Evolutionary conservation across 2,888 invertebrate species (phyloP).

Genomic region (Tachina grossa): DNA sequence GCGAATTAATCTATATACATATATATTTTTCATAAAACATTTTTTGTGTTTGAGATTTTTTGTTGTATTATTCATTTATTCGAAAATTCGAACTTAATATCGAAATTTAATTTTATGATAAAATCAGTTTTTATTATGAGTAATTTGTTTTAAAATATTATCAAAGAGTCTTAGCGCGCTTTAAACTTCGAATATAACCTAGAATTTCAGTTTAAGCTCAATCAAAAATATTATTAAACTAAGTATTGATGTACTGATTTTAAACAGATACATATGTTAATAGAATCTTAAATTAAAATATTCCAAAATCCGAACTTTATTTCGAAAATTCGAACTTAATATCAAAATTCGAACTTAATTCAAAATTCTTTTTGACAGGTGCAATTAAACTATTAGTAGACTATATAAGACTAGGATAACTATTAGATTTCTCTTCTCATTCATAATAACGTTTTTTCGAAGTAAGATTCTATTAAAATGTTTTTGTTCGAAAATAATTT

Average conservation of each 20-base stretch:
- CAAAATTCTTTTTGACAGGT: background rate
- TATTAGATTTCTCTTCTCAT: background rate
- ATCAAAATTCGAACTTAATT: slow-evolving; percentile 8
- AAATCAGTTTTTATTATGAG: no score
- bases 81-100: background rate
- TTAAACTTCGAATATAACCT: background rate
- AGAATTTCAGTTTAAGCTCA: no score
- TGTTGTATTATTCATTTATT: background rate
- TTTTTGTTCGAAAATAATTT: no score
- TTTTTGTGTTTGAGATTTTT: no score
- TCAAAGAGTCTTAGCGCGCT: no score
- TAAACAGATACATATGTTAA: no score
- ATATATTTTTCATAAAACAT: no score
- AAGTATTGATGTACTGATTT: no score
- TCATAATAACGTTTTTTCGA: background rate
- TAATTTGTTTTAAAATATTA: no score
- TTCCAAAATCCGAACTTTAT: background rate
- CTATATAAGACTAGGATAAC: no score
- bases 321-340: slow-evolving; percentile 2
- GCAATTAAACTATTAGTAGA: background rate
- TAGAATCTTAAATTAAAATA: background rate
- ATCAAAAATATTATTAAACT: no score
- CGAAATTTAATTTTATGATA: background rate
- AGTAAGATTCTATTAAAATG: background rate
- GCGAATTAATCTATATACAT: no score